phyloP scores from a whole-genome alignment of 1,140 invertebrate genomes.

The Aleiodes sp. region DNA sequence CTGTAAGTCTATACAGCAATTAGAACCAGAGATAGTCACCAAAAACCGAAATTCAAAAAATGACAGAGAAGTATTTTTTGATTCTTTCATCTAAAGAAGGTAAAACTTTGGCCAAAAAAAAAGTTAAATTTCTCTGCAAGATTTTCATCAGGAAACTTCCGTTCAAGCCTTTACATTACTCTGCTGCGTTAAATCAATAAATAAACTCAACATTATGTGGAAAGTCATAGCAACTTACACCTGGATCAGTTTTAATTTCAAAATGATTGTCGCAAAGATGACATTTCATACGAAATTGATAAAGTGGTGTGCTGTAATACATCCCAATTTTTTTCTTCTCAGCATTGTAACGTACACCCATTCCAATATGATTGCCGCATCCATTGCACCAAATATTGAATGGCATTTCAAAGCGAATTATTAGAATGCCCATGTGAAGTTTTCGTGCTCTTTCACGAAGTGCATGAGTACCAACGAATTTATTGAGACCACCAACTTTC shows the following conservation, averaged over 20 bases:
- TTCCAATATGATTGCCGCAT: constrained; percentile 98
- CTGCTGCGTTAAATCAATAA: too few species aligned
- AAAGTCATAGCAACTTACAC: constrained; percentile 69
- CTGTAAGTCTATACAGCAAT: too few species aligned
- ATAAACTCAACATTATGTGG: too few species aligned
- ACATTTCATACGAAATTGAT: constrained; percentile 99
- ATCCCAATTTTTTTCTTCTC: constrained; percentile 99
- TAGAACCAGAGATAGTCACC: too few species aligned
- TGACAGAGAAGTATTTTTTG: too few species aligned
- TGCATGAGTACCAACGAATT: constrained; percentile 94
- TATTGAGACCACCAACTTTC: constrained; percentile 90
- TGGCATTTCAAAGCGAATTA: constrained; percentile 99
- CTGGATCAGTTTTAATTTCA: constrained; percentile 99
- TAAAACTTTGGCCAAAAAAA: too few species aligned
- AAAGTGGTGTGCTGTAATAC: constrained; percentile 98
- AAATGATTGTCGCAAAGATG: constrained; percentile 98
- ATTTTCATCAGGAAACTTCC: too few species aligned
- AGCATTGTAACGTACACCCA: constrained; percentile 99
- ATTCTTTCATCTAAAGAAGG: too few species aligned
- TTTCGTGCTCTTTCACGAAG: constrained; percentile 94
- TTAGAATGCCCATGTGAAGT: constrained; percentile 94
- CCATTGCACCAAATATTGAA: constrained; percentile 99
- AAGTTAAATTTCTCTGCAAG: too few species aligned
- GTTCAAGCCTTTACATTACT: too few species aligned
- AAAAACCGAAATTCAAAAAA: too few species aligned